These are phyloP conservation scores for Pterocles burchelli DNA, from an alignment of 2,113 vertebrate species.

Conservation along the genomic window DNA sequence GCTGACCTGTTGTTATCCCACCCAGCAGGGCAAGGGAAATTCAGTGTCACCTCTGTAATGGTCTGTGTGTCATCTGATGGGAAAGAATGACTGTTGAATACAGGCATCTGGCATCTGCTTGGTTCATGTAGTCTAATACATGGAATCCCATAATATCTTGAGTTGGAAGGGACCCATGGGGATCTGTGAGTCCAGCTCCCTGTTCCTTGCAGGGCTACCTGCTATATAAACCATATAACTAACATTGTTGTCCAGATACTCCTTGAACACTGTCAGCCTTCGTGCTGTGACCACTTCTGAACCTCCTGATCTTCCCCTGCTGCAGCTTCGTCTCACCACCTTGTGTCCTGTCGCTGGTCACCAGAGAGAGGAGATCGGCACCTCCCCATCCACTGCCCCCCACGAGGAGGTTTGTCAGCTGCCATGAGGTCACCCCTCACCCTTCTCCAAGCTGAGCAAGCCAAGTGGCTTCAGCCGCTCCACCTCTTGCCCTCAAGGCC, in stretches of 20 bases:
- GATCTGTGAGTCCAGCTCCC: background rate
- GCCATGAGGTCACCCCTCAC: too few relatives aligned
- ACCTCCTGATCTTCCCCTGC: background rate
- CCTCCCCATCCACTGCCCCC: too few relatives aligned
- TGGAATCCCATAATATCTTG: accelerated
- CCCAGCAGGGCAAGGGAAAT: background rate
- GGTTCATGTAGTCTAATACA: background rate
- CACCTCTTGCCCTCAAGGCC: too few relatives aligned
- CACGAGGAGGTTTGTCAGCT: too few relatives aligned
- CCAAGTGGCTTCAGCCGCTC: too few relatives aligned
- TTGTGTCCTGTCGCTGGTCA: background rate
- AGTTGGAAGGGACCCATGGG: background rate
- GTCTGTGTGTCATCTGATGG: background rate
- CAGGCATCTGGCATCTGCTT: background rate
- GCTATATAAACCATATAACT: background rate
- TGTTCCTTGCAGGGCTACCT: background rate
- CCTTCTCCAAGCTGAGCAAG: too few relatives aligned
- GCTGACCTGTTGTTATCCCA: background rate
- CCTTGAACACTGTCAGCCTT: background rate
- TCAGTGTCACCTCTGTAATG: background rate
- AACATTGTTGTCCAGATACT: background rate
- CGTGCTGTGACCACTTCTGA: background rate
- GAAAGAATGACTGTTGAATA: background rate
- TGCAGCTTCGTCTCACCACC: too few relatives aligned
- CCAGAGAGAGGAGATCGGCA: background rate